phyloP scores from a whole-genome alignment of 2,888 invertebrate species.

The Gibbula magus region DNA sequence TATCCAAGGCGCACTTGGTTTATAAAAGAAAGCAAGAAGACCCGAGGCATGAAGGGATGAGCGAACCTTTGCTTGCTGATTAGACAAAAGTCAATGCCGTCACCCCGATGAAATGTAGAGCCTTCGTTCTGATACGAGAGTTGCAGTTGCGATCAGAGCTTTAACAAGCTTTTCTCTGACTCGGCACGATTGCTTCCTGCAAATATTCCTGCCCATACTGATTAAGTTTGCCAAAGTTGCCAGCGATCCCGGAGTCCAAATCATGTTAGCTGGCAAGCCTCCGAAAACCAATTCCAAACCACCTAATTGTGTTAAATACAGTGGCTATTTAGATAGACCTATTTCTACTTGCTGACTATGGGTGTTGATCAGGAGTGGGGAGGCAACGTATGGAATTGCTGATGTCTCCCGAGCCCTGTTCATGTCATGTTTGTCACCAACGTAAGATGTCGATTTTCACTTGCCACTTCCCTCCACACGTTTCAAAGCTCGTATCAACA shows the following conservation, averaged over 20 bases:
- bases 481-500: neutral
- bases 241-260: neutral
- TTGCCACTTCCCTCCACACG: neutral
- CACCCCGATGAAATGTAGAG: conserved; percentile 7
- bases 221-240: neutral
- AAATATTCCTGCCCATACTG: conserved; percentile 1
- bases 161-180: neutral
- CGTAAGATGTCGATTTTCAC: neutral
- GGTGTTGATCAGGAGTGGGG: neutral
- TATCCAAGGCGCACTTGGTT: conserved; percentile 3
- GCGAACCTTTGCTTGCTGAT: neutral
- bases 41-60: neutral
- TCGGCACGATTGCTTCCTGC: neutral
- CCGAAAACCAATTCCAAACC: conserved; percentile 11
- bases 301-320: conserved; percentile 13
- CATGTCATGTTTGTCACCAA: conserved; percentile 2
- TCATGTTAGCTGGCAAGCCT: conserved; percentile 8
- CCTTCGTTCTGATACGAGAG: neutral
- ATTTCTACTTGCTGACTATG: neutral
- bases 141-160: neutral
- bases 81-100: neutral
- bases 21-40: neutral
- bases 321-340: conserved; percentile 15
- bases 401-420: neutral
- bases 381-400: neutral